Percentiles rank a stretch among this genome's conserved stretches.
These are phyloP conservation scores for Sinocyclocheilus anshuiensis DNA, from an alignment of 2,113 vertebrate genomes.

Conservation along the genomic window DNA sequence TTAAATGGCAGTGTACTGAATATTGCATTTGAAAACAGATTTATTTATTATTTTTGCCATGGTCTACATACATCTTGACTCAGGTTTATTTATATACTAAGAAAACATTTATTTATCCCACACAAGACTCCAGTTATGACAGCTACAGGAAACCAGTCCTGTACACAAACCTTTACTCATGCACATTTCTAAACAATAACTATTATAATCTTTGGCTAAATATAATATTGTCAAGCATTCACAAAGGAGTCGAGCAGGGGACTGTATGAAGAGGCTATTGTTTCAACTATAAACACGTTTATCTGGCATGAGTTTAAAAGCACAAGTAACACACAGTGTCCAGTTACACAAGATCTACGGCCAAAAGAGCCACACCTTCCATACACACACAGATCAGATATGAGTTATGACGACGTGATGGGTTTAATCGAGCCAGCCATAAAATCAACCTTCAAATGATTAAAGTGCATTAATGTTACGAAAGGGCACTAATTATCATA, in stretches of 20 bases:
- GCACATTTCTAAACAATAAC: conserved; percentile 2
- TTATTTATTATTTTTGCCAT: no score
- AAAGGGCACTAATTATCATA: conserved; percentile 5
- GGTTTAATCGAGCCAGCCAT: not conserved
- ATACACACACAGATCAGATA: conserved; percentile 4
- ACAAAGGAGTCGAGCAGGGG: no score
- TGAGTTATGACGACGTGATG: not conserved
- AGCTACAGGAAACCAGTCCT: no score
- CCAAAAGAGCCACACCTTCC: not conserved
- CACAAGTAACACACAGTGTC: not conserved
- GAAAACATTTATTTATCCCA: no score
- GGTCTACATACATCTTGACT: no score
- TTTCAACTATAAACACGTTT: conserved; percentile 15
- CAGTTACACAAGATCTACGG: conserved; percentile 1
- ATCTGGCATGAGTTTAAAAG: not conserved
- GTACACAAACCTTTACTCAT: not conserved
- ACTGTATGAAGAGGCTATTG: not conserved
- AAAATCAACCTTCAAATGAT: not conserved
- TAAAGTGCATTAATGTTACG: not conserved
- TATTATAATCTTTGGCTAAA: not conserved
- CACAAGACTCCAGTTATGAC: no score
- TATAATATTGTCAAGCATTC: not conserved
- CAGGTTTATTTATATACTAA: no score
- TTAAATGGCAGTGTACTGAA: no score
- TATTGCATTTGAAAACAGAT: no score